Evolutionary conservation across 2,113 vertebrate genomes (phyloP).

Genomic region (Lutjanus erythropterus): DNA sequence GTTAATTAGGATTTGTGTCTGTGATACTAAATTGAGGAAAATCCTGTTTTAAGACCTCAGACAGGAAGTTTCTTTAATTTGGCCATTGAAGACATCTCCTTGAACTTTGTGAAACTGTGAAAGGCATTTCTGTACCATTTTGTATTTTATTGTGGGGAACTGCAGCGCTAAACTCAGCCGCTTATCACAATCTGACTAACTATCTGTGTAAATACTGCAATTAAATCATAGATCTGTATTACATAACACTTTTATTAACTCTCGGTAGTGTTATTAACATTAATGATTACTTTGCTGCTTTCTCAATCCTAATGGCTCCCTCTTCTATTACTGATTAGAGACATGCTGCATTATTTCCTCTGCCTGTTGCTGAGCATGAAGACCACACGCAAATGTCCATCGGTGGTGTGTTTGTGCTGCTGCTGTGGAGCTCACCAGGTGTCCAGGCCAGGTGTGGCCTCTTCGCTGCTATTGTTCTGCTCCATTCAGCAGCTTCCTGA

Average conservation of each 20-base stretch:
- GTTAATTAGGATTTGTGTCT: too few species aligned
- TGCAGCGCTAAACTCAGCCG: not conserved
- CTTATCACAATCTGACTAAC: not conserved
- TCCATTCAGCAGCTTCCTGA: conserved; percentile 74
- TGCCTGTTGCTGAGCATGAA: conserved; percentile 25
- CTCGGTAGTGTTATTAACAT: not conserved
- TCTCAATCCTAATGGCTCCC: not conserved
- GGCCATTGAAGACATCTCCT: not conserved
- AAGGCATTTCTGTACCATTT: not conserved
- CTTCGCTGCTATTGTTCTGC: conserved; percentile 68
- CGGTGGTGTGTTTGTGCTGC: conserved; percentile 51
- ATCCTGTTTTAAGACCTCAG: too few species aligned
- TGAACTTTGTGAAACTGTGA: not conserved
- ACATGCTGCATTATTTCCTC: conserved; percentile 13
- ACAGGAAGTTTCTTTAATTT: too few species aligned
- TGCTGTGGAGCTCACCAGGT: conserved; percentile 69
- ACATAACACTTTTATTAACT: not conserved
- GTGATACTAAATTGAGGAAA: too few species aligned
- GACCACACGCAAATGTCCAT: conserved; percentile 29
- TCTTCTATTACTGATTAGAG: not conserved
- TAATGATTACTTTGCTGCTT: not conserved
- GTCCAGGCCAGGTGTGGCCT: conserved; percentile 76
- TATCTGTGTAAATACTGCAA: not conserved
- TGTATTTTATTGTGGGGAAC: not conserved
- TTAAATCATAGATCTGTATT: not conserved